Evolutionary conservation across 2,888 invertebrate genomes (phyloP), one percentile per base, ranked within the genome.

Genomic region (Prenolepis imparis): DNA sequence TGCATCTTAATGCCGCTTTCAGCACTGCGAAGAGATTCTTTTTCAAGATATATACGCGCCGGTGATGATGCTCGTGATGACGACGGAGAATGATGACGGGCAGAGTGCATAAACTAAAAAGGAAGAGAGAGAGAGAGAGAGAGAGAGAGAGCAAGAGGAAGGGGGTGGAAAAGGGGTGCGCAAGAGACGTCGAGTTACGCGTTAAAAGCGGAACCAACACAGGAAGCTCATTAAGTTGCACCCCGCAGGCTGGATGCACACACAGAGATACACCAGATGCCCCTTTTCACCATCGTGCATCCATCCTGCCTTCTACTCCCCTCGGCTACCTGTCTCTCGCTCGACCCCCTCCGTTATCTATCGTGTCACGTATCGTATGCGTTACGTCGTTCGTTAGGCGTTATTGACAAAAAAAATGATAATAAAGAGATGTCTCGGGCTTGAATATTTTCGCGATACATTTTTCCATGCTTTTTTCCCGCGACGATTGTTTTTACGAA

Each of bases 141-240:
- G 32, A 12, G 6, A 11, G 32, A 32, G n/a, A 41, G 24, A 39
- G 41, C 15, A 15, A 12, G 78, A 41, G 55, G 28, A 55, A n/a
- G 21, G 57, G 66, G 1, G 0, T 8, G 18, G 3, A 8, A 32
- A 12, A 59, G 57, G 78, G 75, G 77, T 74, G 84, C 74, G 82
- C 15, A 85, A 85, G 84, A 87, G 83, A 86, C 67, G 81, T 82
- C 78, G 75, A 84, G 87, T 89, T 88, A 88, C 86, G 88, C 89
- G 89, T 83, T 90, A 90, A 91, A 90, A 90, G 87, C 91, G 91
- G 91, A 91, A 91, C 86, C 89, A 90, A 89, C 90, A 87, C 89
- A 90, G 91, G 91, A 91, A 91, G 91, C 91, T 91, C 91, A 91
- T 91, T 91, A 91, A 91, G 91, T 91, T 90, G 86, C 86, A 90